Evolutionary conservation across 1,140 invertebrate species (phyloP), one percentile per base, ranked within the genome.

Genomic region (Macrocentrus cingulum): DNA sequence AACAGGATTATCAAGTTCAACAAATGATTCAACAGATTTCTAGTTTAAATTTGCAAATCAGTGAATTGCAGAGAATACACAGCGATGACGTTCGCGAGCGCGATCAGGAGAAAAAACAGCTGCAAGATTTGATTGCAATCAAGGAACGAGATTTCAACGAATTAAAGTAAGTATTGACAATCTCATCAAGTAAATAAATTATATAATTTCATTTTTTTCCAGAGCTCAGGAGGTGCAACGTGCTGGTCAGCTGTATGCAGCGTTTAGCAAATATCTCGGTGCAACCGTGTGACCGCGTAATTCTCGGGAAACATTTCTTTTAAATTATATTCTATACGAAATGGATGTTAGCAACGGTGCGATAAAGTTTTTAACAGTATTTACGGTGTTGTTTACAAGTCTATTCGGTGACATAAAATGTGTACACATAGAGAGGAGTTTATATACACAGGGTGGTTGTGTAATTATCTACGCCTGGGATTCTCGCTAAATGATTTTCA

Each of bases 221-320:
- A 76, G 74, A 48, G 64, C 68, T 16, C 68, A 76, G 48, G 71
- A 77, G 62, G 69, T 73, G n/a, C 72, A 76, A 56, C 65, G 68
- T 56, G 72, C 69, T 5, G 66, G 68, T 49, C 68, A 70, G 32
- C 65, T 76, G 48, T 75, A 77, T 50, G 67, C 74, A n/a, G 75
- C 75, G n/a, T 71, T 77, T 16, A 76, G 60, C 13, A 77, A 77
- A 49, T 77, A 74, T 58, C 61, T 77, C 20, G 69, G 67, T 51
- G 67, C 74, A 1, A 68, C 72, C 8, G 65, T n/a, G n/a, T n/a
- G 60, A 22, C 66, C 65, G n/a, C n/a, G n/a, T n/a, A n/a, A n/a
- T n/a, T n/a, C n/a, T n/a, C n/a, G n/a, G n/a, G n/a, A n/a, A n/a
- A n/a, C n/a, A n/a, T n/a, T n/a, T 18, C 5, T 18, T 44, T 48